A percentile compares a stretch with the other conserved stretches of the same genome.
phyloP scores from a whole-genome alignment of 1,140 invertebrate species.

The Schmidtea mediterranea region DNA sequence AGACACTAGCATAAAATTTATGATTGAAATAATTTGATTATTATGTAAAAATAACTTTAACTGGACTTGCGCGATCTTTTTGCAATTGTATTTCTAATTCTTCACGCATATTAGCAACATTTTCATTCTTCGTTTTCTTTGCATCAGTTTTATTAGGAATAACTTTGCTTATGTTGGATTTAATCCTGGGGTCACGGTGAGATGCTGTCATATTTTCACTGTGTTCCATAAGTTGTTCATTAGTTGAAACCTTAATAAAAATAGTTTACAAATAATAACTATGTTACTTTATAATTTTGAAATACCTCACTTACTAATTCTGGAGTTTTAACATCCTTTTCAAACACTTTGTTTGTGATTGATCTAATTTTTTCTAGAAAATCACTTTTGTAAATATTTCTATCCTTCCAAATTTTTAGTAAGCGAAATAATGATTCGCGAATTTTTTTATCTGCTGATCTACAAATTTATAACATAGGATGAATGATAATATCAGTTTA shows the following conservation, averaged over 20 bases:
- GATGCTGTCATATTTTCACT: no score
- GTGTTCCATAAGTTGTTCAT: no score
- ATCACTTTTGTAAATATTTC: conserved; percentile 53
- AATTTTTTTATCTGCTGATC: conserved; percentile 26
- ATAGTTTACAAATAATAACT: no score
- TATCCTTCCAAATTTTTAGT: conserved; percentile 63
- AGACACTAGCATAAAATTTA: conserved; percentile 17
- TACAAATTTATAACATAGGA: conserved; percentile 9
- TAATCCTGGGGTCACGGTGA: not conserved
- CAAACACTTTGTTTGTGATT: conserved; percentile 1
- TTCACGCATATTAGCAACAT: conserved; percentile 8
- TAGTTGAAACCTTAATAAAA: not conserved
- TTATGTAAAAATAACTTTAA: no score
- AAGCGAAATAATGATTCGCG: conserved; percentile 45
- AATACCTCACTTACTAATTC: not conserved
- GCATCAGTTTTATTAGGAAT: not conserved
- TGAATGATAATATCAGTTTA: not conserved
- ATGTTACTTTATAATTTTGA: not conserved
- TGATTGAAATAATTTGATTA: no score
- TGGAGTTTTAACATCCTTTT: not conserved
- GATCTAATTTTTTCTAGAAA: conserved; percentile 40
- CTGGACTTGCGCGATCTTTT: not conserved
- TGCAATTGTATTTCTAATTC: conserved; percentile 9
- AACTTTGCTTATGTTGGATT: not conserved
- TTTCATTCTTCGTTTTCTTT: conserved; percentile 10